phyloP scores from a whole-genome alignment of 1,140 invertebrate species.

The Euura saliciscinereae region DNA sequence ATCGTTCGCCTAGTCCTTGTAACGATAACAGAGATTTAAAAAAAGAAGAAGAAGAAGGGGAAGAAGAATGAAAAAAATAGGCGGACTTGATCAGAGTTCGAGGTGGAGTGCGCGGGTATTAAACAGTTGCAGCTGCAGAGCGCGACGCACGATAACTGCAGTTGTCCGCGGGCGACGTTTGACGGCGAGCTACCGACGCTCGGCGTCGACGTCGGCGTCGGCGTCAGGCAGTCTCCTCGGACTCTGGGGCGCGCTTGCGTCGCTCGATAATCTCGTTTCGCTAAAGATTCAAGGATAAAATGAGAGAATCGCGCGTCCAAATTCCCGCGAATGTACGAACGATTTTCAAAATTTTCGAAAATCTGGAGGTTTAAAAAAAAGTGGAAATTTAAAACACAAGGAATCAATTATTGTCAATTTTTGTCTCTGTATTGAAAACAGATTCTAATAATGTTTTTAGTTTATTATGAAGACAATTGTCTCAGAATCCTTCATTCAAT shows the following conservation, averaged over 20 bases:
- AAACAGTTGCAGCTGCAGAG: background rate
- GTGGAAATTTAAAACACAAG: too few relatives aligned
- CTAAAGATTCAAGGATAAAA: background rate
- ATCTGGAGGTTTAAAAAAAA: background rate
- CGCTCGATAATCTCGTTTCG: slow-evolving; percentile 48
- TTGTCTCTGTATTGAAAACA: too few relatives aligned
- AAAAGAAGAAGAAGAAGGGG: too few relatives aligned
- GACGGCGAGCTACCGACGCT: background rate
- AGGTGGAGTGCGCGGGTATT: too few relatives aligned
- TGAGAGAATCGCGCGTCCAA: background rate
- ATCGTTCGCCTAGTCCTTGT: too few relatives aligned
- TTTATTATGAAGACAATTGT: too few relatives aligned
- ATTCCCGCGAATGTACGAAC: background rate
- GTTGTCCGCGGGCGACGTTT: background rate
- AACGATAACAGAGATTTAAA: too few relatives aligned
- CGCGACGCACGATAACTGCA: background rate
- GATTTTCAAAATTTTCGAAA: background rate
- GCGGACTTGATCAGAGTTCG: too few relatives aligned
- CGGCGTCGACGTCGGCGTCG: slow-evolving; percentile 11
- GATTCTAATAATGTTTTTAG: too few relatives aligned
- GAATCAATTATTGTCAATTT: too few relatives aligned
- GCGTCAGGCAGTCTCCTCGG: slow-evolving; percentile 18
- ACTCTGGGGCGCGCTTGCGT: slow-evolving; percentile 42
- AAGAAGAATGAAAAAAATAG: too few relatives aligned
- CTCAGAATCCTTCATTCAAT: too few relatives aligned